Evolutionary conservation across 1,140 invertebrate species (phyloP).

Genomic region (Aradophagus sp.): DNA sequence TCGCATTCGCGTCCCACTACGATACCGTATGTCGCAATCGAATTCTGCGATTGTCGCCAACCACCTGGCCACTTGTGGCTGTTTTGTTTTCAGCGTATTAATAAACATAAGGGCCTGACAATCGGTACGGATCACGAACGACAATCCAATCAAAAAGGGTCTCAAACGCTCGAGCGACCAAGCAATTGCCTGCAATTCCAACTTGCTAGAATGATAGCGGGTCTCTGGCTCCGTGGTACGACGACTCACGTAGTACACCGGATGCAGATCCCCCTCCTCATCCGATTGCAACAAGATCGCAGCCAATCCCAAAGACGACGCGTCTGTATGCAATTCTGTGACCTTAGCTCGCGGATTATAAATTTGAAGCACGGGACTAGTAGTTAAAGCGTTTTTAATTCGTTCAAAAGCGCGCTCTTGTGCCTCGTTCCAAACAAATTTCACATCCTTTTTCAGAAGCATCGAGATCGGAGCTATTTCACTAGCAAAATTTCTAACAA

Average conservation of each 20-base stretch:
- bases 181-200: constrained; percentile 52
- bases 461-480: neutral
- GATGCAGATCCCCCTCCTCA: neutral
- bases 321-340: constrained; percentile 60
- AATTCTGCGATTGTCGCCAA: constrained; percentile 6
- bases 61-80: constrained; percentile 30
- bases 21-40: constrained; percentile 26
- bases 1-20: constrained; percentile 45
- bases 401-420: neutral
- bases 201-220: constrained; percentile 51
- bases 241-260: constrained; percentile 42
- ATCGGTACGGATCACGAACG: constrained; percentile 37
- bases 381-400: neutral
- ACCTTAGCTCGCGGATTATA: neutral
- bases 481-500: constrained; percentile 2
- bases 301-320: constrained; percentile 57
- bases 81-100: constrained; percentile 18
- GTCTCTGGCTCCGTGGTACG: constrained; percentile 42
- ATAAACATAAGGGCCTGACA: too few relatives aligned
- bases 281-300: constrained; percentile 62
- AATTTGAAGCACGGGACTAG: neutral
- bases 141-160: constrained; percentile 28
- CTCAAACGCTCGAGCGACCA: constrained; percentile 38
- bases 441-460: neutral
- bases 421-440: constrained; percentile 1